phyloP scores from a whole-genome alignment of 2,113 vertebrate genomes.

The Ciconia boyciana region DNA sequence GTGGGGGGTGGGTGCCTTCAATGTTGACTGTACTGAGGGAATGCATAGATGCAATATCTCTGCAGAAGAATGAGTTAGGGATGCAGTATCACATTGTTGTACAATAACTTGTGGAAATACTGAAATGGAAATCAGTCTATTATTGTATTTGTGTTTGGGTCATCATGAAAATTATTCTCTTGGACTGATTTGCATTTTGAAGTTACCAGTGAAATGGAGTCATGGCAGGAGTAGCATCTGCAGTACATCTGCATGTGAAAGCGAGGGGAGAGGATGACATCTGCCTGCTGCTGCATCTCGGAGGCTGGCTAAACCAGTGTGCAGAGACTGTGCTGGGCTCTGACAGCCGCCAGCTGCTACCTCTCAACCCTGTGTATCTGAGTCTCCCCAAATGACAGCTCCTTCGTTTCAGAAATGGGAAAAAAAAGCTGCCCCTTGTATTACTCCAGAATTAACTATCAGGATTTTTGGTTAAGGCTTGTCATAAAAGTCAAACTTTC shows the following conservation, averaged over 20 bases:
- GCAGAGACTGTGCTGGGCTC: neutral
- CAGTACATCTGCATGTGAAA: fast-evolving
- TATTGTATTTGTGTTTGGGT: neutral
- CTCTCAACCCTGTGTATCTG: fast-evolving
- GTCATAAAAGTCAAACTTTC: neutral
- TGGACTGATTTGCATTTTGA: neutral
- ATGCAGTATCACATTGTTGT: fast-evolving
- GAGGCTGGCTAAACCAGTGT: neutral
- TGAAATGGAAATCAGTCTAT: neutral
- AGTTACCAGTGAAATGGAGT: neutral
- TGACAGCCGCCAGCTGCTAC: neutral
- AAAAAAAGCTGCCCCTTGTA: neutral
- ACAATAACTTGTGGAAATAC: neutral
- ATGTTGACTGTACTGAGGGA: neutral
- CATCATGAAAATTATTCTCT: neutral
- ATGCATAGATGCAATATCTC: no score
- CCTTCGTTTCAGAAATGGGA: neutral
- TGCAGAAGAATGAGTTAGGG: neutral
- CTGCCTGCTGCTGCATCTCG: neutral
- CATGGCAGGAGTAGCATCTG: neutral
- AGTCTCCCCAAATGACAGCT: neutral
- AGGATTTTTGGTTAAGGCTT: neutral
- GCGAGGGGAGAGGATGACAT: neutral
- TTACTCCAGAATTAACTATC: neutral
- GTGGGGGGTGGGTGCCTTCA: neutral